phyloP scores from a whole-genome alignment of 2,888 invertebrate genomes.

The Timema cristinae region DNA sequence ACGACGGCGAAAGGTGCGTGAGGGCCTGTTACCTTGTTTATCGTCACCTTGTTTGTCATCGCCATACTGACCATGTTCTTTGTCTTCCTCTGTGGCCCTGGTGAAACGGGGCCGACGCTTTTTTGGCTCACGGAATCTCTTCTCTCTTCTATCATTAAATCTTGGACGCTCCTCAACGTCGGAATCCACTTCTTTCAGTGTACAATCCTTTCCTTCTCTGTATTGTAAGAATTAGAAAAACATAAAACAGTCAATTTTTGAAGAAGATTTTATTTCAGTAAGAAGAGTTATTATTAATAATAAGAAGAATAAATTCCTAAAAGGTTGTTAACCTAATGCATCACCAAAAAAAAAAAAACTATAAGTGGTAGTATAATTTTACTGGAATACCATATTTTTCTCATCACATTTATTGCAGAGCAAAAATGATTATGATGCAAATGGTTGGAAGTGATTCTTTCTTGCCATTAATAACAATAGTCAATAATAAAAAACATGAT shows the following conservation, averaged over 20 bases:
- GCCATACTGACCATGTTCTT: neutral
- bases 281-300: too few species aligned
- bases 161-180: constrained; percentile 52
- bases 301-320: too few species aligned
- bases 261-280: too few species aligned
- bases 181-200: constrained; percentile 64
- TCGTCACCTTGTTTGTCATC: neutral
- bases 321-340: too few species aligned
- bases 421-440: too few species aligned
- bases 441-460: too few species aligned
- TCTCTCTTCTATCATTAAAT: neutral
- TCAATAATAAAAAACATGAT: too few species aligned
- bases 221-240: constrained; percentile 24
- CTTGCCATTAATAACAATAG: too few species aligned
- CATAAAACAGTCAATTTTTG: neutral
- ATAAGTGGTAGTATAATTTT: too few species aligned
- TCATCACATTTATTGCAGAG: too few species aligned
- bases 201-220: constrained; percentile 58
- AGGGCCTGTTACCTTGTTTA: neutral
- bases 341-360: too few species aligned
- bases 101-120: neutral
- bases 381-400: too few species aligned
- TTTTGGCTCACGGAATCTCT: neutral
- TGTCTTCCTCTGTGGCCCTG: neutral
- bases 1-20: constrained; percentile 20